Base-by-base conservation (phyloP, 2,888 invertebrate genomes). In the Argyra leucocephala region DNA sequence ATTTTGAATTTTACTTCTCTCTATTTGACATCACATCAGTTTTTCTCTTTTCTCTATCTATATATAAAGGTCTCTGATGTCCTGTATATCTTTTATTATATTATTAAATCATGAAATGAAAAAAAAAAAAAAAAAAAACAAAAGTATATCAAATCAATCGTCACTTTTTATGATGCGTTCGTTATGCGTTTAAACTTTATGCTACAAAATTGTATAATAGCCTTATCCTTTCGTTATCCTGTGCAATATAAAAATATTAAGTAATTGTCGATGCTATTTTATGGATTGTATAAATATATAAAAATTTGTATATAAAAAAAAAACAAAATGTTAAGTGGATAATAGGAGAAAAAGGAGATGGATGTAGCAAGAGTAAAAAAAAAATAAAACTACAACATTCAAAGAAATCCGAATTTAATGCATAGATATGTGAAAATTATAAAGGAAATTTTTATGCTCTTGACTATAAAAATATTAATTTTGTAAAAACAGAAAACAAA, bases 161-260 rank as follows among this genome's bases (percentile, higher is more conserved):
- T 12, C 15, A 31, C 22, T 36, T 31, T 62, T 62, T 48, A 48
- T 48, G 48, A 48, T 48, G 48, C 48, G 48, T 48, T 48, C 48
- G 48, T 48, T 48, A 48, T 48, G 48, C 48, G 48, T 48, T 48
- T 48, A 5, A 18, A 10, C 10, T 31, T 31, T 31, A n/a, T n/a
- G 7, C 12, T 31, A 31, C 9, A 31, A 10, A 31, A 31, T 31
- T 7, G 31, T 31, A 31, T 31, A 48, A 48, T 48, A 15, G 48
- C 15, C 5, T 48, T 48, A 48, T 48, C 48, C 48, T 48, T 48
- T 48, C 48, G n/a, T 15, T 48, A 48, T 48, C 48, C 48, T 48
- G 48, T 48, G 48, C 48, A 48, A n/a, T 48, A 48, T 48, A 48
- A 48, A 48, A 48, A 48, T n/a, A n/a, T 48, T 48, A 48, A 48